A percentile compares a stretch with the other conserved stretches of the same genome.
phyloP scores from a whole-genome alignment of 2,113 vertebrate species.

The Cyrtonyx montezumae region DNA sequence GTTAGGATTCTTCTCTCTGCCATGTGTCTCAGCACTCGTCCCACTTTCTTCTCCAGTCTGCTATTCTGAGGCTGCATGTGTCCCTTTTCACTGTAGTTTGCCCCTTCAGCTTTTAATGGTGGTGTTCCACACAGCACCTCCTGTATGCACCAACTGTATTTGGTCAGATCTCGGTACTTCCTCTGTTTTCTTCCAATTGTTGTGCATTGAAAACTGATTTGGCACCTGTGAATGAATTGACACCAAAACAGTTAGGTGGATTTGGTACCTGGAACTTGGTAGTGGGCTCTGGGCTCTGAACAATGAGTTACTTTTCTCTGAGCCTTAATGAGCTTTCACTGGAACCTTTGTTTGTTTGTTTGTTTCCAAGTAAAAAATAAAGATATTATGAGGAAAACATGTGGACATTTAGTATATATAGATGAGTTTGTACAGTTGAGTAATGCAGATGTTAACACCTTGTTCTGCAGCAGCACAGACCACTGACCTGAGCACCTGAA shows the following conservation, averaged over 20 bases:
- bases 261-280: neutral
- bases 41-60: neutral
- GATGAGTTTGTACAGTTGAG: no score
- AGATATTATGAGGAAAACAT: neutral
- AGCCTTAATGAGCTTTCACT: neutral
- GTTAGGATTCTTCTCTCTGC: accelerated
- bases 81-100: neutral
- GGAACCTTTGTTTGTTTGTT: neutral
- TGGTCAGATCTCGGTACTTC: neutral
- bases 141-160: neutral
- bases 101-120: neutral
- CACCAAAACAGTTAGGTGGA: neutral
- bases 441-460: neutral
- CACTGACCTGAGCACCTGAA: neutral
- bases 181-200: neutral
- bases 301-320: neutral
- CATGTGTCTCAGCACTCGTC: neutral
- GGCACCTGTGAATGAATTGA: neutral
- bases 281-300: neutral
- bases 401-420: neutral
- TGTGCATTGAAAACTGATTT: neutral
- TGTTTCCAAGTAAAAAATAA: neutral
- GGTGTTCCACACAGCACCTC: neutral
- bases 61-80: neutral
- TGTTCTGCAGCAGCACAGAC: neutral